phyloP scores from a whole-genome alignment of 2,888 invertebrate species.

The Drosophila peninsularis region DNA sequence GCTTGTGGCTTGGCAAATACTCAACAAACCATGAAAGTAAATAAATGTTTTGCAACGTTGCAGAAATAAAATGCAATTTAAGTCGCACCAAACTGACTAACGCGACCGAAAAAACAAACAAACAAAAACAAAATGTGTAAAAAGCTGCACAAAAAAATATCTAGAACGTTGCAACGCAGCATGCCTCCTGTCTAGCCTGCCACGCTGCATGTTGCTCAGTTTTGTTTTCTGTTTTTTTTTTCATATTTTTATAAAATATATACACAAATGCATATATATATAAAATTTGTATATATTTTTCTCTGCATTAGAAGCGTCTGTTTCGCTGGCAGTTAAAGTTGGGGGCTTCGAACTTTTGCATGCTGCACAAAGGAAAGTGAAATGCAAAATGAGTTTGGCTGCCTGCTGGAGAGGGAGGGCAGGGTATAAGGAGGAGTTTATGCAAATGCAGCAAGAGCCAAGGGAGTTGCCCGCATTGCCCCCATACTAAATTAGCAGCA shows the following conservation, averaged over 20 bases:
- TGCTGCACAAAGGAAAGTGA: slow-evolving; percentile 73
- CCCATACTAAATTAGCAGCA: slow-evolving; percentile 20
- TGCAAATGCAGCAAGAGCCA: slow-evolving; percentile 28
- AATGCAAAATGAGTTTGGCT: slow-evolving; percentile 46
- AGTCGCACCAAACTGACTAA: slow-evolving; percentile 73
- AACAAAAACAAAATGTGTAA: slow-evolving; percentile 50
- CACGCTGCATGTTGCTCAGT: slow-evolving; percentile 30
- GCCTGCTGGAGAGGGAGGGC: not conserved
- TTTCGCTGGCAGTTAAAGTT: slow-evolving; percentile 57
- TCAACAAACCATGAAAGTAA: slow-evolving; percentile 82
- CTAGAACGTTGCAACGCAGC: slow-evolving; percentile 52
- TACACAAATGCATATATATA: not conserved
- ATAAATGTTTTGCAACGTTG: slow-evolving; percentile 81
- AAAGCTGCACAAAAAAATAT: slow-evolving; percentile 33
- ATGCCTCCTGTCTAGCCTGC: slow-evolving; percentile 45
- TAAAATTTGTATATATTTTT: not conserved
- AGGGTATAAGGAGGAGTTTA: not conserved
- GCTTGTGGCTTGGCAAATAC: slow-evolving; percentile 79
- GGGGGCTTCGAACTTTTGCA: slow-evolving; percentile 71
- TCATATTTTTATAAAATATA: slow-evolving; percentile 16
- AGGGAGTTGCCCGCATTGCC: slow-evolving; percentile 1
- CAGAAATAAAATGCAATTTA: slow-evolving; percentile 81
- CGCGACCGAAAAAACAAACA: slow-evolving; percentile 40
- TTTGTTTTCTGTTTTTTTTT: slow-evolving; percentile 29
- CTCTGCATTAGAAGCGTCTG: slow-evolving; percentile 28